Conservation (phyloP, 2,888 invertebrate genomes). For the Tridacna crocea region DNA sequence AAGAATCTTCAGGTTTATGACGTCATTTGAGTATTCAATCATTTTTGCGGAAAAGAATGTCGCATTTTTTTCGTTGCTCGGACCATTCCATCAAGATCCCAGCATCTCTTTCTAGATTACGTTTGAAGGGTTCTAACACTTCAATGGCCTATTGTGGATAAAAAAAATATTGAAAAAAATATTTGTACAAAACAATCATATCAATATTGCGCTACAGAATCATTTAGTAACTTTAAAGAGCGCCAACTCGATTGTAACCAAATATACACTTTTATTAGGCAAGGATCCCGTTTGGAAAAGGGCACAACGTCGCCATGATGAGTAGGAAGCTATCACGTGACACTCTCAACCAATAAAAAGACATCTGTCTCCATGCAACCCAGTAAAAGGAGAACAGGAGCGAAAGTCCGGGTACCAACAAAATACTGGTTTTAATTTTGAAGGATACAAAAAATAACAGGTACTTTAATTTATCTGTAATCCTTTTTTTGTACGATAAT, state of each 20-base stretch:
- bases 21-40: constrained; percentile 38
- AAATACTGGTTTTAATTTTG: not conserved
- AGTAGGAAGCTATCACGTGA: constrained; percentile 20
- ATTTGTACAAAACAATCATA: too few species aligned
- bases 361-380: not conserved
- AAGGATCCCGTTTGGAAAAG: not conserved
- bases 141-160: too few species aligned
- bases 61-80: not conserved
- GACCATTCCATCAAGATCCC: too few species aligned
- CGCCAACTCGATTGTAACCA: too few species aligned
- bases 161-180: too few species aligned
- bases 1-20: constrained; percentile 36
- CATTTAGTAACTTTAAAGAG: too few species aligned
- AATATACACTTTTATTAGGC: too few species aligned
- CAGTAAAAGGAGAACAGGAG: not conserved
- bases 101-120: too few species aligned
- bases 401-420: not conserved
- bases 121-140: too few species aligned
- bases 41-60: constrained; percentile 27
- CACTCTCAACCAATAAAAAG: constrained; percentile 23
- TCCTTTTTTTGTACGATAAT: not conserved
- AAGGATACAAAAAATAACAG: not conserved
- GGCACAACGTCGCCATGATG: not conserved
- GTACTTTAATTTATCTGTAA: not conserved
- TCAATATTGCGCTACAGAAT: too few species aligned